These are phyloP conservation scores for Ameiurus melas DNA, from an alignment of 2,113 vertebrate species.

Conservation along the genomic window DNA sequence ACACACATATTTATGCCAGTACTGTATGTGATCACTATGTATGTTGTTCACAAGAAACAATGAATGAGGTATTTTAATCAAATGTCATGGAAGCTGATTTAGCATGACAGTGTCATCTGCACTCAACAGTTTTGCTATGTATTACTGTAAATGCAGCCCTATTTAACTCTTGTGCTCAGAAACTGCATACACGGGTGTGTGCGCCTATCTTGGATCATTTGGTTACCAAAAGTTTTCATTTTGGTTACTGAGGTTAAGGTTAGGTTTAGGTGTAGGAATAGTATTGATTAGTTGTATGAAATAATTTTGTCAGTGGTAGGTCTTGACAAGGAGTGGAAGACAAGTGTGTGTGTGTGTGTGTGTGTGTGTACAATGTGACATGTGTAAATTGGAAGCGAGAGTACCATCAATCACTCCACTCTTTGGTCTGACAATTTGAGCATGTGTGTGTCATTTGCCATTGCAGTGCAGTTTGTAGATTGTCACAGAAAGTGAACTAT, in stretches of 20 bases:
- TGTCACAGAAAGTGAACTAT: constrained; percentile 22
- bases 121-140: constrained; percentile 39
- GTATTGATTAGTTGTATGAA: background rate
- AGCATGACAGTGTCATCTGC: constrained; percentile 35
- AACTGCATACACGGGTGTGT: background rate
- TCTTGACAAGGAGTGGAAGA: background rate
- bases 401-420: constrained; percentile 49
- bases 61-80: constrained; percentile 25
- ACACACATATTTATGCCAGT: background rate
- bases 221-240: background rate
- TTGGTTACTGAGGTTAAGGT: constrained; percentile 35
- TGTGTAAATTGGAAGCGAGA: constrained; percentile 25
- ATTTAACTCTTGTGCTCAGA: background rate
- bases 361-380: background rate
- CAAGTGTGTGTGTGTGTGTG: background rate
- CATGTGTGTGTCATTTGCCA: constrained; percentile 36
- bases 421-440: constrained; percentile 39
- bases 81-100: constrained; percentile 32
- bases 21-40: background rate
- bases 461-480: constrained; percentile 45
- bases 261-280: background rate
- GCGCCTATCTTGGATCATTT: background rate
- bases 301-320: background rate
- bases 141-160: background rate
- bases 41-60: constrained; percentile 9